Base-by-base conservation (phyloP, 2,797 vertebrate species). In the Notolepis coatsorum region DNA sequence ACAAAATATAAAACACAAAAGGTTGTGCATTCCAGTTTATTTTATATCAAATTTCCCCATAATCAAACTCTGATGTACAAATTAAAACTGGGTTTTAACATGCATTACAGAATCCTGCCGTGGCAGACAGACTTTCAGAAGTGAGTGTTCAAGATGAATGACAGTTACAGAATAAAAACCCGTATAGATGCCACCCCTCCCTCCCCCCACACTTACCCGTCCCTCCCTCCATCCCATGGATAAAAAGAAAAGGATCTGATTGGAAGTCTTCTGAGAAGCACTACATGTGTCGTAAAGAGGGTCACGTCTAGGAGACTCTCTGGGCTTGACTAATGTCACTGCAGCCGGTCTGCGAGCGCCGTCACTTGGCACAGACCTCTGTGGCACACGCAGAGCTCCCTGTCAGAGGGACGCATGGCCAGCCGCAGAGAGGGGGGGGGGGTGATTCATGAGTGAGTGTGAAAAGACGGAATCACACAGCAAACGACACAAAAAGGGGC, bases 51-150 rank as follows among this genome's bases (percentile, higher is more conserved):
- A 94, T 89, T 85, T 89, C 91, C 90, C 91, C 89, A 88, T 92
- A 91, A 90, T 93, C 92, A 94, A 94, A 93, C 91, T 91, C 85
- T 88, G 90, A 92, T 90, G 90, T 94, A 94, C 92, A 94, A 94
- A 93, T 94, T 91, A 94, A 94, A 93, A 92, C 81, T 65, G 85
- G 77, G 82, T 90, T 74, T 90, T 80, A 89, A 92, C 93, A 94
- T 94, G 93, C 92, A 87, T 84, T 88, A 86, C 87, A 91, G 81
- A 90, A 85, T 86, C 82, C 86, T 84, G 86, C 81, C 61, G 72
- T 75, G 83, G 84, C 82, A 59, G 57, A 70, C 31, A 53, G 46
- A 47, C 77, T 49, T 73, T 51, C 57, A 84, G 85, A 89, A 80
- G 86, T 85, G 80, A 86, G 81, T 79, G 75, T 75, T 84, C 82